Conservation (phyloP, 2,797 vertebrate genomes). For the Malurus splendens region DNA sequence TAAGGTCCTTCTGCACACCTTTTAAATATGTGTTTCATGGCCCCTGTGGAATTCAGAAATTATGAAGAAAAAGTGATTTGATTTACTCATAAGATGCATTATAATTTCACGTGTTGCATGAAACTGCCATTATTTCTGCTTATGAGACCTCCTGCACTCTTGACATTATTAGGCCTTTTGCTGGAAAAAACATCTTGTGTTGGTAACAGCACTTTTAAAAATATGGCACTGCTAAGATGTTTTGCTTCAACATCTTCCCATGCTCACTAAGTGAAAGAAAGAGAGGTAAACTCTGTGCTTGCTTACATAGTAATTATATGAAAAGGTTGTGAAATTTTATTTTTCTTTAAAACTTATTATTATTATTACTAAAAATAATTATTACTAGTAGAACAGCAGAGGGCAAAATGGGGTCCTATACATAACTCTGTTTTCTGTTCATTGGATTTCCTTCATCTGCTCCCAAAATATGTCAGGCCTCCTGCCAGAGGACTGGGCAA, state of each 20-base stretch:
- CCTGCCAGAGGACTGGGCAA: background rate
- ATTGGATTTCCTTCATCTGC: background rate
- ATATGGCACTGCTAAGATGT: background rate
- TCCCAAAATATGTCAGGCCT: background rate
- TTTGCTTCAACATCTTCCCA: background rate
- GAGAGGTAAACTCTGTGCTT: background rate
- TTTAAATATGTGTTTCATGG: conserved; percentile 64
- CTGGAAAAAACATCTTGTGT: background rate
- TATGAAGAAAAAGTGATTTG: conserved; percentile 57
- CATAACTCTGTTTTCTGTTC: background rate
- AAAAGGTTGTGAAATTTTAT: background rate
- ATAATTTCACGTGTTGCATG: conserved; percentile 25
- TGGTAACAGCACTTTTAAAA: background rate
- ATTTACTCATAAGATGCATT: conserved; percentile 57
- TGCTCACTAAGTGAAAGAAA: background rate
- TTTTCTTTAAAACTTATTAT: background rate
- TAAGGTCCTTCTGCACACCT: conserved; percentile 54
- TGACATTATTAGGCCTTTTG: background rate
- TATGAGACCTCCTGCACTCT: background rate
- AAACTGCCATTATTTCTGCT: conserved; percentile 15
- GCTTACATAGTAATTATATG: background rate
- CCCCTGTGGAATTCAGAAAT: conserved; percentile 56
- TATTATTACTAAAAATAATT: background rate
- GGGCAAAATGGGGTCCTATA: background rate
- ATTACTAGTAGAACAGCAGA: background rate